These are phyloP conservation scores for Drosophila quadrilineata DNA, from an alignment of 1,140 invertebrate species.

Conservation along the genomic window DNA sequence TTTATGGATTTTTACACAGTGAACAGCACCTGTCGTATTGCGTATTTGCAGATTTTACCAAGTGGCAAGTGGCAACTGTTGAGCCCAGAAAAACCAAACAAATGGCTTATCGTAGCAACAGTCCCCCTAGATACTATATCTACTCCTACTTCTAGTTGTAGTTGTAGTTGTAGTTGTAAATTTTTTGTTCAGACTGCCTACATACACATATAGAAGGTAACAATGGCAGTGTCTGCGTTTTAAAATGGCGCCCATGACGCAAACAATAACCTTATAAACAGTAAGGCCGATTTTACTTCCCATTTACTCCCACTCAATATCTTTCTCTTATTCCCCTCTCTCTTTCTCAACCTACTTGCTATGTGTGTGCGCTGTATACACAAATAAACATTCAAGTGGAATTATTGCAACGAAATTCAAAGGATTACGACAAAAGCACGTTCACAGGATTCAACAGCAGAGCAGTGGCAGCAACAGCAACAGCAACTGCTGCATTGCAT, in stretches of 20 bases:
- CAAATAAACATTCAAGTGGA: conserved; percentile 81
- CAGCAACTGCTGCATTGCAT: conserved; percentile 57
- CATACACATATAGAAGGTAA: too few species aligned
- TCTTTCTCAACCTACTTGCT: background rate
- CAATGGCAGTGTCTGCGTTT: conserved; percentile 38
- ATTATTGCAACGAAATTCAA: conserved; percentile 81
- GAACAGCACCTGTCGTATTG: conserved; percentile 33
- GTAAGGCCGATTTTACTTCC: conserved; percentile 42
- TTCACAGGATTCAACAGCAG: conserved; percentile 70
- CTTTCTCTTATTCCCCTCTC: background rate
- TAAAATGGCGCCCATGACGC: conserved; percentile 72
- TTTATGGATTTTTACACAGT: conserved; percentile 60
- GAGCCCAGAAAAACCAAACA: conserved; percentile 25
- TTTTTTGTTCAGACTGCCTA: conserved; percentile 32
- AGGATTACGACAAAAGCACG: conserved; percentile 81
- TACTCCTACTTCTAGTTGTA: too few species aligned
- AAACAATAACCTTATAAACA: conserved; percentile 78
- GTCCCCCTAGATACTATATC: too few species aligned
- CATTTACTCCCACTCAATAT: background rate
- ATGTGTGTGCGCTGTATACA: conserved; percentile 64
- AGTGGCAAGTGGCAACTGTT: conserved; percentile 3
- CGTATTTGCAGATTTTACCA: conserved; percentile 41
- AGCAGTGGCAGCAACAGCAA: conserved; percentile 17
- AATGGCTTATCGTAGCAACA: too few species aligned
- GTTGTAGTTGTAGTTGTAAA: background rate